Evolutionary conservation across 2,888 invertebrate species (phyloP).

Genomic region (Dryomyza anilis): DNA sequence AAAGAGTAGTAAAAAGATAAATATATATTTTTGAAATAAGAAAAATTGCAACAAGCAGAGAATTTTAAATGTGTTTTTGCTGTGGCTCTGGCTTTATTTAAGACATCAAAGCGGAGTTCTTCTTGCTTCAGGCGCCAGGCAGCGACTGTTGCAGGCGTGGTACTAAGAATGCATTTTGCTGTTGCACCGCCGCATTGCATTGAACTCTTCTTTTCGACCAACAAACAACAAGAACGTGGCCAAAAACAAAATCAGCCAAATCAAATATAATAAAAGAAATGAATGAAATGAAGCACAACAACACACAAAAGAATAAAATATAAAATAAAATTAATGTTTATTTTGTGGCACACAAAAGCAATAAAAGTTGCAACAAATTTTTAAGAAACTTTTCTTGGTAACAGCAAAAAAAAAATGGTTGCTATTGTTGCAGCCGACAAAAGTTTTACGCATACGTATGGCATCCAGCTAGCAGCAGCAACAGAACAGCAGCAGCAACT

Average conservation of each 20-base stretch:
- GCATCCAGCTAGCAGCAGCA: not conserved
- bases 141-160: not conserved
- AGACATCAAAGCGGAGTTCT: constrained; percentile 4
- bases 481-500: not conserved
- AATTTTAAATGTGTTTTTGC: constrained; percentile 1
- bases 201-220: too few species aligned
- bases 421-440: too few species aligned
- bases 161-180: not conserved
- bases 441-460: too few species aligned
- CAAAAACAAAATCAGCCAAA: too few species aligned
- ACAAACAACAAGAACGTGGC: too few species aligned
- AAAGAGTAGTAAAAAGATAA: constrained; percentile 2
- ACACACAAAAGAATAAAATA: constrained; percentile 1
- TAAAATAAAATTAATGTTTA: constrained; percentile 17
- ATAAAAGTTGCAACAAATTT: not conserved
- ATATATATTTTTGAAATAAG: not conserved
- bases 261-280: too few species aligned
- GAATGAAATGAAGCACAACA: too few species aligned
- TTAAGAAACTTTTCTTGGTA: too few species aligned
- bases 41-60: not conserved
- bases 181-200: not conserved
- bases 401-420: not conserved
- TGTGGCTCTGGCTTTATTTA: not conserved
- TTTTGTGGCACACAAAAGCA: not conserved
- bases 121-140: not conserved